phyloP scores from a whole-genome alignment of 2,797 vertebrate genomes.

The Sciaenops ocellatus region DNA sequence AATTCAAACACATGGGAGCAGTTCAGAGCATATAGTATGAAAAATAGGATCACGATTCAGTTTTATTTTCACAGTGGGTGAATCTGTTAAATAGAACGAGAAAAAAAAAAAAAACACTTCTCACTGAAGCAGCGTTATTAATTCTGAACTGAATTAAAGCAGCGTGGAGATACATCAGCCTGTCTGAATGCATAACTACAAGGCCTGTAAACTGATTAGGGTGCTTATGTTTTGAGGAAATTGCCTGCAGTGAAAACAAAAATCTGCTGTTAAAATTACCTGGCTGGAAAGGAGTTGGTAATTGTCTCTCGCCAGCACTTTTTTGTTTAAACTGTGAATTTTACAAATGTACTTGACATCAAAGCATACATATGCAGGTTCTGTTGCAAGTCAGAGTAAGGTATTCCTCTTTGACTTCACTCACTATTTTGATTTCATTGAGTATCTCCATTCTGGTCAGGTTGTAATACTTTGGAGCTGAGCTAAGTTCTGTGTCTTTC shows the following conservation, averaged over 20 bases:
- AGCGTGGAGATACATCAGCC: conserved; percentile 26
- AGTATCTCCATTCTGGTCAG: no score
- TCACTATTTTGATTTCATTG: neutral
- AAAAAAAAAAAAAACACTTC: conserved; percentile 12
- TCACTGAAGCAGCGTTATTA: conserved; percentile 7
- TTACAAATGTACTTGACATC: conserved; percentile 6
- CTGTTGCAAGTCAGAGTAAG: no score
- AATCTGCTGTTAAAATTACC: conserved; percentile 28
- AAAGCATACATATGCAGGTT: neutral
- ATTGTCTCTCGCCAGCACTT: conserved; percentile 27
- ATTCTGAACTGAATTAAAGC: conserved; percentile 38
- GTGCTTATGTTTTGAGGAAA: conserved; percentile 46
- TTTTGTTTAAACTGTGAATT: neutral
- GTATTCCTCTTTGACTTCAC: neutral
- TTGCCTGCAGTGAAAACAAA: conserved; percentile 42
- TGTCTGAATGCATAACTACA: conserved; percentile 33
- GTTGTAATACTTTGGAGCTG: neutral
- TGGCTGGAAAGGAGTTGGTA: conserved; percentile 24
- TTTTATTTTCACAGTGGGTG: conserved; percentile 35
- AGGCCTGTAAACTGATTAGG: conserved; percentile 56
- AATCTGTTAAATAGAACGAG: conserved; percentile 28
- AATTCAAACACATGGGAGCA: conserved; percentile 4
- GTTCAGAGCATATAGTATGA: neutral
- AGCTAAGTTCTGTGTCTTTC: neutral
- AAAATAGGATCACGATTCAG: conserved; percentile 7